phyloP scores from a whole-genome alignment of 2,797 vertebrate species.

The Acanthurus lineatus region DNA sequence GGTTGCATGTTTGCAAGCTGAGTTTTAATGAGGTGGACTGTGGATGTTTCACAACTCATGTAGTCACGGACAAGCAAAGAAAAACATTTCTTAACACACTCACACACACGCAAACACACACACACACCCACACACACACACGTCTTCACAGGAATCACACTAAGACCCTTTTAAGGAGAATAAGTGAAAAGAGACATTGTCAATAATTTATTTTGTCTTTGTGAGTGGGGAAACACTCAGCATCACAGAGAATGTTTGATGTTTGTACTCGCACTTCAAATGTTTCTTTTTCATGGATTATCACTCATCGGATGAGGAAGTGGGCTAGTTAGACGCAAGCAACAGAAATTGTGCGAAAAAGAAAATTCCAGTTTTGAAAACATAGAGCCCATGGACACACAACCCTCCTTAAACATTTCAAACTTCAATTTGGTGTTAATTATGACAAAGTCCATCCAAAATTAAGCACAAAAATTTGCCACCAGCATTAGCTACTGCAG shows the following conservation, averaged over 20 bases:
- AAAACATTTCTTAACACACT: not conserved
- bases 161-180: conserved; percentile 23
- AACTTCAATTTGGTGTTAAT: too few relatives aligned
- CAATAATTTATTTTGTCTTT: conserved; percentile 42
- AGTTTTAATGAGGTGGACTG: not conserved
- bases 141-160: conserved; percentile 3
- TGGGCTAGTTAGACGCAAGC: not conserved
- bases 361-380: not conserved
- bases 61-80: conserved; percentile 32
- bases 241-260: not conserved
- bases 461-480: too few relatives aligned
- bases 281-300: conserved; percentile 5
- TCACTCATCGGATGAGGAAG: not conserved
- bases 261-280: not conserved
- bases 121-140: conserved; percentile 19
- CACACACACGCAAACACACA: conserved; percentile 16
- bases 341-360: not conserved
- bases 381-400: too few relatives aligned
- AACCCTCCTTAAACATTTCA: too few relatives aligned
- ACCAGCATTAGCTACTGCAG: too few relatives aligned
- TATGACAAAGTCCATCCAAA: too few relatives aligned
- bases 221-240: conserved; percentile 14
- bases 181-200: conserved; percentile 24
- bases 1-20: not conserved
- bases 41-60: conserved; percentile 25